Evolutionary conservation across 2,113 vertebrate genomes (phyloP), one percentile per base, ranked within the genome.

Genomic region (Leptobrachium ailaonicum): DNA sequence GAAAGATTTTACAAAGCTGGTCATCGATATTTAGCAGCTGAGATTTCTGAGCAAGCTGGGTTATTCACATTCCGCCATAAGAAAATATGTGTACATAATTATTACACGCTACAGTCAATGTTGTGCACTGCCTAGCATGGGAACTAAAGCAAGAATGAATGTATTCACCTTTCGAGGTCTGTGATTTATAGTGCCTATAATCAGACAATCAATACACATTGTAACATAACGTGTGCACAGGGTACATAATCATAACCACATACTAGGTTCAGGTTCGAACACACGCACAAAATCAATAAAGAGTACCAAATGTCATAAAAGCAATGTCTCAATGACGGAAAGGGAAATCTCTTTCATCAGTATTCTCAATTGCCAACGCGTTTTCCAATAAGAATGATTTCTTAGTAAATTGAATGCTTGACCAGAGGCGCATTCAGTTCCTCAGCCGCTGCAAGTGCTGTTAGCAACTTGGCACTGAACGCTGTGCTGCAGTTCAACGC

Each of bases 1-100:
- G 74, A 80, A 86, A 85, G 84, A 89, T 87, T 90, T 88, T 82
- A 83, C 87, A 89, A 88, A 89, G 84, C 89, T 86, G 81, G 82
- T 81, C 84, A 84, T 86, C 84, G 0, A 83, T 83, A 83, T 13
- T 86, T 83, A 87, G 72, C 43, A 83, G 82, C 83, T 90, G 85
- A 89, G 80, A 7, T 64, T 77, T 81, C 68, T 10, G 8, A 75
- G 79, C 0, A 0, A 12, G 62, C 79, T 82, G 6, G 1, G 82
- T 84, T 83, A 81, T 80, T 77, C 47, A 66, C 10, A 60, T 3
- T 44, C 40, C 54, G 40, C 10, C 1, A 14, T 58, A 73, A 63
- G 32, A 14, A n/a, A 9, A 43, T 1, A 66, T 75, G 4, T 75
- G 32, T 20, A 50, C 50, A 43, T 64, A 47, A 66, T 64, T 63